Evolutionary conservation across 1,140 invertebrate species (phyloP), one percentile per base, ranked within the genome.

Genomic region (Nymphalis io): DNA sequence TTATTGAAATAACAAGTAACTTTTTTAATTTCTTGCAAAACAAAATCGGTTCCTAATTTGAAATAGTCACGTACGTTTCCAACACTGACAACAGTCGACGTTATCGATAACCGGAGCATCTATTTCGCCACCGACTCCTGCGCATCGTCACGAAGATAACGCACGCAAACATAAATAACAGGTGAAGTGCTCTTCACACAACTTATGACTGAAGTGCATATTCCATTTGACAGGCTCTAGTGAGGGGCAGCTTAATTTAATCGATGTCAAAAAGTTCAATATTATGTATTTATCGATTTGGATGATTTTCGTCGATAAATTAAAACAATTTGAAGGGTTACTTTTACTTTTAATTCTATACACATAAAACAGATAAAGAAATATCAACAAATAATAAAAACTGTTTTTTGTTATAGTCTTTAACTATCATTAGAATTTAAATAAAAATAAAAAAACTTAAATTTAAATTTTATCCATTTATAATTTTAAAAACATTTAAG

Each of bases 101-200:
- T 68, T 64, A 68, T 78, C 75, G 70, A 79, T 76, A 69, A 60
- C 42, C 72, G 72, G 55, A 76, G 74, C 60, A 80, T 81, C 68
- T 83, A 85, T 87, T 87, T 85, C 86, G 78, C 75, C 83, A 85
- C 82, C 66, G 68, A 61, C 76, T 79, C 69, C 86, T 88, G 86
- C 70, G 72, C 70, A 81, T 76, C 77, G 75, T 87, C 82, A 88
- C 72, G 39, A 51, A 84, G 83, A 87, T 85, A 87, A 75, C 39
- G 46, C 10, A 76, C 6, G 10, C 12, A 59, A 74, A 77, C 79
- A 78, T 80, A 83, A 84, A 85, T 82, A 84, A 80, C 79, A 85
- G 81, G 83, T 88, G 83, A 79, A 88, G 84, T 87, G 82, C 76
- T 75, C 72, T 77, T 78, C 70, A 82, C 72, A 44, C 72, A 76